Percentiles rank a stretch among this genome's conserved stretches.
Evolutionary conservation across 1,140 invertebrate genomes (phyloP).

Genomic region (Asbolus verrucosus): DNA sequence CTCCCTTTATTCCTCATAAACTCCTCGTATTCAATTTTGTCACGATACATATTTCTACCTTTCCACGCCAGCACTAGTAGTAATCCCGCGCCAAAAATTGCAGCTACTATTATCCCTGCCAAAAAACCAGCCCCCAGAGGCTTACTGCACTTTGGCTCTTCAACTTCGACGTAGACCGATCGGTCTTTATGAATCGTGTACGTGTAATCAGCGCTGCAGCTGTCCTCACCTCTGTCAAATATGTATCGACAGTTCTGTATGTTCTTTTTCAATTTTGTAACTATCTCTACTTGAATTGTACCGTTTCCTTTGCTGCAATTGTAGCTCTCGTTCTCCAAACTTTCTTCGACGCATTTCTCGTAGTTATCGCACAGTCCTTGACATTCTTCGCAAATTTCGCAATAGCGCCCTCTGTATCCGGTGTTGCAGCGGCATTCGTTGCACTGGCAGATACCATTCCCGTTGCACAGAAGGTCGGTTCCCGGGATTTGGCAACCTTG

Average conservation of each 20-base stretch:
- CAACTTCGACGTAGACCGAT: not conserved
- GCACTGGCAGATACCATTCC: conserved; percentile 56
- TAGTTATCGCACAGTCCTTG: conserved; percentile 49
- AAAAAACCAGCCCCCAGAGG: conserved; percentile 15
- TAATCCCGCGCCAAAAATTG: conserved; percentile 32
- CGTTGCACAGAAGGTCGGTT: conserved; percentile 48
- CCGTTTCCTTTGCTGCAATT: too few relatives aligned
- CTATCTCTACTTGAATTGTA: too few relatives aligned
- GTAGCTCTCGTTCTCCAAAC: too few relatives aligned
- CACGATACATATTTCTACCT: conserved; percentile 35
- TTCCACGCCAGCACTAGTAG: conserved; percentile 41
- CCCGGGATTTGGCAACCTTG: conserved; percentile 50
- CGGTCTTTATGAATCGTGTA: too few relatives aligned
- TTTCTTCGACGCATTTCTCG: not conserved
- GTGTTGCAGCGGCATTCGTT: conserved; percentile 53
- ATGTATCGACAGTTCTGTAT: too few relatives aligned
- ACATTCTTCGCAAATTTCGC: conserved; percentile 53
- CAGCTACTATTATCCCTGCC: conserved; percentile 5
- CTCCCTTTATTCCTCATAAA: conserved; percentile 37
- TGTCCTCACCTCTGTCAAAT: too few relatives aligned
- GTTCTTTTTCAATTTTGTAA: too few relatives aligned
- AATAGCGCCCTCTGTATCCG: conserved; percentile 54
- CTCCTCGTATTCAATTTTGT: conserved; percentile 50
- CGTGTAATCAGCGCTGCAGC: too few relatives aligned
- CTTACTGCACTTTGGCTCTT: not conserved